Evolutionary conservation across 2,888 invertebrate genomes (phyloP), one percentile per base, ranked within the genome.

Genomic region (Nyleta sp.): DNA sequence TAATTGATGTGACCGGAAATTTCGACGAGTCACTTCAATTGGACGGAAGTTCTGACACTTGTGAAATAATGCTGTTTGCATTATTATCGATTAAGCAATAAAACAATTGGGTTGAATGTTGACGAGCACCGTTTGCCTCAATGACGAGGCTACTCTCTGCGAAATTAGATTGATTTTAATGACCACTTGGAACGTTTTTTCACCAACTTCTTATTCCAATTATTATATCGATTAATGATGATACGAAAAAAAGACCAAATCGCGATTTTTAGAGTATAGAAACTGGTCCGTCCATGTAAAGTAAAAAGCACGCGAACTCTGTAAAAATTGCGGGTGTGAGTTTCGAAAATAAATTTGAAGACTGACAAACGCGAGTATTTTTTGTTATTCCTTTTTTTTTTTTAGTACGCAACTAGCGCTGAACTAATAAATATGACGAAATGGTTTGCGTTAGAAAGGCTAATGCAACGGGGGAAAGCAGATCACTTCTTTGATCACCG

Each of bases 401-500:
- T 4, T 28, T 10, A 10, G 11, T 31, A 31, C 31, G 22, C 38
- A 15, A 38, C 55, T 35, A 50, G 24, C 28, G 42, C n/a, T 55
- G 18, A 67, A 46, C 55, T 46, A 67, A 55, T 46, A 67, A 53
- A 53, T 35, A 44, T 44, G 40, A 55, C 55, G 52, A 53, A 65
- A 67, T 46, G 35, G 65, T 55, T 65, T 46, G 35, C 17, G 46
- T 48, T 48, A 20, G 35, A 6, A 22, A 46, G 17, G 10, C 42
- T 33, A 53, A 53, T 65, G 53, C 53, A 35, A 67, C 33, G 24
- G 48, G 31, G 57, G 35, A 68, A 68, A 38, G 57, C 68, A 33
- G 46, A 67, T 55, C 67, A 38, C 17, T 24, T 48, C 70, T 70
- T 70, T 70, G 70, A 70, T 70, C 70, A 59, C 15, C 35, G 42